Base-by-base conservation (phyloP, 2,888 invertebrate genomes). In the Sesia bembeciformis region DNA sequence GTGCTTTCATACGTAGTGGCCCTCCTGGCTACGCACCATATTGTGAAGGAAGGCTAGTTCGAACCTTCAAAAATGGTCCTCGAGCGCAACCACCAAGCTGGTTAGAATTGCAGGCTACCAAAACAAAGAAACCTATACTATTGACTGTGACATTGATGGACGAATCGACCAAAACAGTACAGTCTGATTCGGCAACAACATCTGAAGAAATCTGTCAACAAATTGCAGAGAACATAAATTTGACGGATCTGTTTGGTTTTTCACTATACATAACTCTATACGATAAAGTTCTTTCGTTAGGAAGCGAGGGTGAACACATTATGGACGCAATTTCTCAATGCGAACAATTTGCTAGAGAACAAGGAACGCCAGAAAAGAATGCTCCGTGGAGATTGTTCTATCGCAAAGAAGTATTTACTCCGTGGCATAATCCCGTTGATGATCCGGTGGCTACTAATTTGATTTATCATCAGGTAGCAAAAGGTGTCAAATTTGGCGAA, bases 301-400 rank as follows among this genome's bases (percentile, higher is more conserved):
- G 97, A 42, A 95, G 94, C 76, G 97, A 96, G 59, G 93, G 92
- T 23, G 97, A 98, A 78, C 97, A 98, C 74, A 94, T 98, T 0
- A 95, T 98, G 94, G 98, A 98, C 82, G 98, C 98, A 0, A 95
- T 98, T 68, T 97, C 97, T 0, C 97, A 97, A 77, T 98, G 98
- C 78, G 98, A 98, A 77, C 98, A 98, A 76, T 97, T 96, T 77
- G 95, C 97, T 40, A 97, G 95, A 81, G 97, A 97, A 78, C 94
- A 96, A 75, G 96, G 97, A 0, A 93, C 93, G 3, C 92, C 94
- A 55, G 97, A 97, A 76, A 91, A 94, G 64, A 94, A 92, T 69
- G 96, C 96, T 4, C 95, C 96, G 0, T 98, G 98, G 98, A 92
- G 95, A 64, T 79, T 97, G 52, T 96, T 95, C 80, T 93, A 95